These are phyloP conservation scores for Caenorhabditis sp. DNA, from an alignment of 2,888 invertebrate genomes.

Conservation along the genomic window DNA sequence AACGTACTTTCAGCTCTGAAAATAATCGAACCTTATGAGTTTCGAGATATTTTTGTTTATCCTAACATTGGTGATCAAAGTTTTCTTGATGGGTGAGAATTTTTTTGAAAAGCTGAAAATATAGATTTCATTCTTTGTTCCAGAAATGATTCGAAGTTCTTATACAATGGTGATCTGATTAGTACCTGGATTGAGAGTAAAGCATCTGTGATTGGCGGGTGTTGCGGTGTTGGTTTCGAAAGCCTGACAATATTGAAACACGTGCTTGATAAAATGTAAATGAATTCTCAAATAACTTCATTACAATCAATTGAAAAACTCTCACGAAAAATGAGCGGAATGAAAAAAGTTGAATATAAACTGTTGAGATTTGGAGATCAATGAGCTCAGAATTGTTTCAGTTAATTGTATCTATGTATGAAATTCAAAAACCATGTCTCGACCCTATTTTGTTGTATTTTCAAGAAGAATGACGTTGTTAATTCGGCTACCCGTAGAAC, in stretches of 20 bases:
- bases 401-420: background rate
- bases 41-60: slow-evolving; percentile 24
- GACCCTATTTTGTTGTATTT: background rate
- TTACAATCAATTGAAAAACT: too few relatives aligned
- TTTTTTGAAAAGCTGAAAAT: background rate
- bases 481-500: background rate
- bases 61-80: slow-evolving; percentile 25
- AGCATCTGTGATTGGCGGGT: slow-evolving; percentile 32
- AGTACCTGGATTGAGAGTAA: slow-evolving; percentile 9
- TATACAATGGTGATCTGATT: slow-evolving; percentile 7
- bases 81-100: slow-evolving; percentile 17
- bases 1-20: slow-evolving; percentile 16
- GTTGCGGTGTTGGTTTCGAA: slow-evolving; percentile 15
- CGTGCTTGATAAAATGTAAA: background rate
- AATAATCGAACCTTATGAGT: slow-evolving; percentile 2
- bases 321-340: background rate
- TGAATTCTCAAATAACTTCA: too few relatives aligned
- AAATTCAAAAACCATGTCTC: background rate
- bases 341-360: background rate
- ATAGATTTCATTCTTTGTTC: background rate
- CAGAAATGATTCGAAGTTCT: background rate
- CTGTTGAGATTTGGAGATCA: background rate
- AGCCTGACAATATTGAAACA: background rate
- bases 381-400: background rate
- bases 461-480: background rate